Percentiles rank a stretch among this genome's conserved stretches.
These are phyloP conservation scores for Ctenicera cuprea DNA, from an alignment of 2,888 invertebrate species.

Conservation along the genomic window DNA sequence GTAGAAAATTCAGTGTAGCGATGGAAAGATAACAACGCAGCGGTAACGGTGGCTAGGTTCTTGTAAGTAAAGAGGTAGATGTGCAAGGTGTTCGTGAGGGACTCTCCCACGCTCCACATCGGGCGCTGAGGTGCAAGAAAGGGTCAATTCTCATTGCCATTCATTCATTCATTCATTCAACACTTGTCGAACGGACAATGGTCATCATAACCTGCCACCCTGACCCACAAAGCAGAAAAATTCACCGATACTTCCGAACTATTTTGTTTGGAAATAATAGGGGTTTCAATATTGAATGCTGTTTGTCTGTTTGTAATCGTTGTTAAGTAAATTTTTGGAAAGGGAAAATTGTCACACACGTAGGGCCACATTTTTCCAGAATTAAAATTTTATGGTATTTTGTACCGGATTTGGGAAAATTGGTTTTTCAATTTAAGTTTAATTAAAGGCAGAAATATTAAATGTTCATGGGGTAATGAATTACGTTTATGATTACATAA, in stretches of 20 bases:
- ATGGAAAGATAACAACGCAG: conserved; percentile 43
- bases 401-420: too few relatives aligned
- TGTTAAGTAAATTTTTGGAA: neutral
- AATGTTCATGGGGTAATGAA: too few relatives aligned
- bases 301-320: conserved; percentile 1
- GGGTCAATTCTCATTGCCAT: conserved; percentile 58
- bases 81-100: conserved; percentile 70
- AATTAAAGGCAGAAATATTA: too few relatives aligned
- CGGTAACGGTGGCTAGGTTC: conserved; percentile 57
- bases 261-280: conserved; percentile 55
- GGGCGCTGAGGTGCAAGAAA: conserved; percentile 64
- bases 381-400: too few relatives aligned
- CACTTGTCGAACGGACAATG: conserved; percentile 60
- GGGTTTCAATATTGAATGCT: conserved; percentile 10
- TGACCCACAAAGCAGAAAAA: conserved; percentile 52
- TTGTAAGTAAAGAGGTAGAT: conserved; percentile 47
- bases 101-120: conserved; percentile 75
- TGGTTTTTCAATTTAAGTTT: too few relatives aligned
- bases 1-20: conserved; percentile 41
- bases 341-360: neutral
- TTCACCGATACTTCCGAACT: conserved; percentile 43
- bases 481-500: too few relatives aligned
- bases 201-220: conserved; percentile 58
- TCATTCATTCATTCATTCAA: conserved; percentile 53
- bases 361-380: too few relatives aligned